Percentiles rank a stretch among this genome's conserved stretches.
phyloP scores from a whole-genome alignment of 2,113 vertebrate genomes.

The Nycticorax nycticorax region DNA sequence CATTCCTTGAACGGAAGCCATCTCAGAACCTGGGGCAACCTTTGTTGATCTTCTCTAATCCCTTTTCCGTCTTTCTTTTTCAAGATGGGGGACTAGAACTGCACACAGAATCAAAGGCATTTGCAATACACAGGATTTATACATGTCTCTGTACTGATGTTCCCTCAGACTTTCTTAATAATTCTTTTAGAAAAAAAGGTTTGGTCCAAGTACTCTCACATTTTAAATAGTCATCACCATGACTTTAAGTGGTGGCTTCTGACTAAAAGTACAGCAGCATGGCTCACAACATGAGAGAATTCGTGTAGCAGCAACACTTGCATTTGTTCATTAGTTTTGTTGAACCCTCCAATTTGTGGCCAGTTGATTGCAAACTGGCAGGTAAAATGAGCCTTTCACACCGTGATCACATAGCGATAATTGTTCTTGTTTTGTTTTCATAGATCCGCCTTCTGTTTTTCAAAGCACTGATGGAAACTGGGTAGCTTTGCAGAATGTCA shows the following conservation, averaged over 20 bases:
- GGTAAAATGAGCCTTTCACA: not conserved
- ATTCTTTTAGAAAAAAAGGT: not conserved
- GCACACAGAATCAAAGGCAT: not conserved
- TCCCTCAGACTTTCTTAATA: not conserved
- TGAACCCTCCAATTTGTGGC: not conserved
- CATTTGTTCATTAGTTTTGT: not conserved
- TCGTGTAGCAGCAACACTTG: not conserved
- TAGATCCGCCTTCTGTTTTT: conserved; percentile 78
- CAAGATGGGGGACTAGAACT: not conserved
- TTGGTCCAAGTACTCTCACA: not conserved
- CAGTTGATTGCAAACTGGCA: not conserved
- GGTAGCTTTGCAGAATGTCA: conserved; percentile 85
- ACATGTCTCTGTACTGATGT: not conserved
- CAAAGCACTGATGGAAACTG: conserved; percentile 94
- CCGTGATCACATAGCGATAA: not conserved
- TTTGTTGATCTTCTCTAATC: not conserved
- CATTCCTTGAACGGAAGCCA: not conserved
- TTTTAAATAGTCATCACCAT: not conserved
- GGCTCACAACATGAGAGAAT: not conserved
- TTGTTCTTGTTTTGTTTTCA: not conserved
- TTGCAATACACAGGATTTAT: not conserved
- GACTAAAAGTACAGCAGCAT: not conserved
- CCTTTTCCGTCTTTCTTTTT: not conserved
- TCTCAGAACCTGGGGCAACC: not conserved
- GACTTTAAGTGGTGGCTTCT: not conserved